phyloP scores from a whole-genome alignment of 2,797 vertebrate species.

The Argyrosomus regius region DNA sequence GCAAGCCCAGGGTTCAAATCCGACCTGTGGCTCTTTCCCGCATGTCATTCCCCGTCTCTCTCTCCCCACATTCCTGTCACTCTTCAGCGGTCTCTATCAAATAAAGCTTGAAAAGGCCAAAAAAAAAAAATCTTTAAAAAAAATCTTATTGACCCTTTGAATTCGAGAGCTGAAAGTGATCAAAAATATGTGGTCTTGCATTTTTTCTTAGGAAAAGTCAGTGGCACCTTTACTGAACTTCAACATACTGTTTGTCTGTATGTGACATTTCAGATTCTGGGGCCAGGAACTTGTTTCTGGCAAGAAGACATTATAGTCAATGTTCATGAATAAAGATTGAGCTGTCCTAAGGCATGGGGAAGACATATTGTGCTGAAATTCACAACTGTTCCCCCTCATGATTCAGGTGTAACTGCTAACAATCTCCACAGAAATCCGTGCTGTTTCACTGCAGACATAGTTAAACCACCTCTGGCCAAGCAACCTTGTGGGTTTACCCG shows the following conservation, averaged over 20 bases:
- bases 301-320: conserved; percentile 17
- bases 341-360: conserved; percentile 21
- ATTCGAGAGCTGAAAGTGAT: background rate
- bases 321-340: conserved; percentile 50
- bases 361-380: conserved; percentile 27
- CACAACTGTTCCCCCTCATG: conserved; percentile 13
- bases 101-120: too few species aligned
- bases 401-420: conserved; percentile 21
- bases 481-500: conserved; percentile 36
- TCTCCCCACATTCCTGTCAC: too few species aligned
- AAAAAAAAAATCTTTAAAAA: background rate
- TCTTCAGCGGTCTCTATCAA: too few species aligned
- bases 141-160: background rate
- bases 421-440: conserved; percentile 25
- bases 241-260: conserved; percentile 5
- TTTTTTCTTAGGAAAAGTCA: conserved; percentile 1
- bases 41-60: too few species aligned
- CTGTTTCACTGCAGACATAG: conserved; percentile 45
- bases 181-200: background rate
- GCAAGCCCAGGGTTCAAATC: too few species aligned
- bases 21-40: too few species aligned
- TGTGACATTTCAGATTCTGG: conserved; percentile 30
- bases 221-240: conserved; percentile 14
- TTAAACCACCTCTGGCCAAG: conserved; percentile 38
- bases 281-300: conserved; percentile 32